Percentiles rank a stretch among this genome's conserved stretches.
These are phyloP conservation scores for Nomada fucata DNA, from an alignment of 2,888 invertebrate genomes.

Conservation along the genomic window DNA sequence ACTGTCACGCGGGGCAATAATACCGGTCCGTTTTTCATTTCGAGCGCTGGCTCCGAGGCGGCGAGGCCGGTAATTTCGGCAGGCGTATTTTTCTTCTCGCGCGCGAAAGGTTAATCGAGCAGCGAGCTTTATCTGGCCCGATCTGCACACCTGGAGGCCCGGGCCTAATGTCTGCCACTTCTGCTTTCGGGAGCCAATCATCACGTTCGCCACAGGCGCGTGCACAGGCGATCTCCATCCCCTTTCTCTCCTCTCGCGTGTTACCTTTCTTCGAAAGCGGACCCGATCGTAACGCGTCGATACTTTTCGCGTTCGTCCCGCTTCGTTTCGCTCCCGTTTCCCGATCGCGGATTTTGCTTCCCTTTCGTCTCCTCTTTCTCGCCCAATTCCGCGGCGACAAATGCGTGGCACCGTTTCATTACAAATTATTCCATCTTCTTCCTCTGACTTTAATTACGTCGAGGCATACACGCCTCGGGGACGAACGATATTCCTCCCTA, in stretches of 20 bases:
- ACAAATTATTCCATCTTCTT: too few relatives aligned
- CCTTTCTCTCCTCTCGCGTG: constrained; percentile 31
- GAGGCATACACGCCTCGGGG: too few relatives aligned
- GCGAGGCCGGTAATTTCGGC: constrained; percentile 56
- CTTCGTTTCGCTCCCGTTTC: constrained; percentile 10
- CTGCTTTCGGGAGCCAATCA: constrained; percentile 73
- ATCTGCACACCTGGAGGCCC: constrained; percentile 73
- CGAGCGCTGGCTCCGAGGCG: too few relatives aligned
- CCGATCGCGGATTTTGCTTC: too few relatives aligned
- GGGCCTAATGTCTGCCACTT: constrained; percentile 70
- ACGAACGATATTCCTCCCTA: too few relatives aligned
- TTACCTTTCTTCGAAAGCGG: constrained; percentile 28
- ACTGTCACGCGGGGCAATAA: constrained; percentile 25
- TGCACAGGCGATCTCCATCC: constrained; percentile 64
- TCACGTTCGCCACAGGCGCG: constrained; percentile 74
- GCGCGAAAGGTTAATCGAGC: constrained; percentile 73
- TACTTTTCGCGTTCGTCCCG: constrained; percentile 49
- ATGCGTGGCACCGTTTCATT: too few relatives aligned
- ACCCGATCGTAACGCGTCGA: constrained; percentile 30
- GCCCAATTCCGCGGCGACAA: too few relatives aligned
- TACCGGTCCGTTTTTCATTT: constrained; percentile 12
- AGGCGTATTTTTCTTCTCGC: constrained; percentile 68
- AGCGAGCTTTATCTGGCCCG: constrained; percentile 70
- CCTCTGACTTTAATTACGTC: too few relatives aligned
- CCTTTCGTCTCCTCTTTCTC: too few relatives aligned